Base-by-base conservation (phyloP, 2,797 vertebrate genomes). In the Siniperca undulata region DNA sequence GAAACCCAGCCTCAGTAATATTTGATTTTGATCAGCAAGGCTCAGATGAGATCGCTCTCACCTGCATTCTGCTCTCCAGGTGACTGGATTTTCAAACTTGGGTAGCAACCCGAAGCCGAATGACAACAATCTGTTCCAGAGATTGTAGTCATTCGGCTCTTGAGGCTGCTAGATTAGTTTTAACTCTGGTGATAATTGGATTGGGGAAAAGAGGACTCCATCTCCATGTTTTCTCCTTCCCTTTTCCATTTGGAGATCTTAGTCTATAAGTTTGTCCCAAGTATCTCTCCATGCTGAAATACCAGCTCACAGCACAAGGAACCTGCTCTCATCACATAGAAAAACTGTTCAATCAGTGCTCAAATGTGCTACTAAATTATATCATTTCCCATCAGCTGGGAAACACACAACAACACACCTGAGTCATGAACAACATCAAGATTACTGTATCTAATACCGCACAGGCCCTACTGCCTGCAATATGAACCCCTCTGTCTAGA, bases 401-500 rank as follows among this genome's bases (percentile, higher is more conserved):
- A 74, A 27, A 34, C 81, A 83, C 65, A 79, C 59, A 88, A 86
- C 81, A 80, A 77, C 75, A 68, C 84, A 85, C 82, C 81, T 77
- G 81, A 89, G 70, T 89, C 90, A 85, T 69, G 77, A 80, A 79
- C 82, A 80, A 76, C 72, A 70, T 78, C 48, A 55, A 74, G 72
- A 81, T 90, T 81, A 91, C 89, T 83, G 83, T 80, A 71, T 84
- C 58, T 86, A 88, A 90, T 73, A 61, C 68, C 22, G 52, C 74
- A 77, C 50, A 11, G 78, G 69, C 65, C 80, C 70, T 10, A 24
- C 77, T 75, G 82, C 81, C 86, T 88, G 87, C 82, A 89, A 90
- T 87, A 85, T 90, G 91, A 91, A 88, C 83, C 83, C 74, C 60
- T 85, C 84, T 73, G 93, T 95, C 95, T 93, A 95, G 95, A 94